Conservation (phyloP, 2,888 invertebrate species). For the Emmelina monodactyla region DNA sequence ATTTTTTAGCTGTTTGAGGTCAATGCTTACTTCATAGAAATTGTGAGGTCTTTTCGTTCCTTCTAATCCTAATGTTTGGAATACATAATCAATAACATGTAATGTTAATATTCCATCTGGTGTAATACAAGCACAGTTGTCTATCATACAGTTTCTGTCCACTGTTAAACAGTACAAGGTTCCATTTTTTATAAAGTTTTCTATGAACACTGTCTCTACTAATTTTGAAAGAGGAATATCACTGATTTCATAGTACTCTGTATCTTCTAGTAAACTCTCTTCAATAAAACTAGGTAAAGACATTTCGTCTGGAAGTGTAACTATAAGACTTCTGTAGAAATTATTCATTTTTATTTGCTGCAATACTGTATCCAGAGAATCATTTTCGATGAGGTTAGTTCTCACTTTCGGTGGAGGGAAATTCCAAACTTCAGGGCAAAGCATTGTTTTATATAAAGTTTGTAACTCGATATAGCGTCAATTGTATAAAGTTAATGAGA, state of each 20-base stretch:
- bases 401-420: conserved; percentile 44
- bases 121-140: conserved; percentile 42
- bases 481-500: too few relatives aligned
- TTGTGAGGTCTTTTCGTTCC: conserved; percentile 35
- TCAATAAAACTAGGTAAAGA: conserved; percentile 30
- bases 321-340: conserved; percentile 43
- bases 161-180: conserved; percentile 34
- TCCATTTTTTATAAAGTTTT: conserved; percentile 43
- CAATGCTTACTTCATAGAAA: conserved; percentile 38
- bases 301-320: conserved; percentile 47
- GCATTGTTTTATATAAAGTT: conserved; percentile 26
- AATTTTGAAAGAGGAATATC: conserved; percentile 35
- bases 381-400: conserved; percentile 22
- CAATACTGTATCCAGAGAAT: conserved; percentile 23
- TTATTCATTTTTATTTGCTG: conserved; percentile 30
- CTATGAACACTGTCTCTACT: conserved; percentile 34
- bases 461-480: too few relatives aligned
- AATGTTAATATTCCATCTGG: conserved; percentile 41
- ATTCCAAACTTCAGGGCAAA: conserved; percentile 45
- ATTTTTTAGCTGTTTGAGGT: conserved; percentile 28
- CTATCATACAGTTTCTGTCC: conserved; percentile 35
- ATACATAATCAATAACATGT: conserved; percentile 35
- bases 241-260: conserved; percentile 38
- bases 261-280: conserved; percentile 35
- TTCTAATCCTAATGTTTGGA: conserved; percentile 48